Percentiles rank a stretch among this genome's conserved stretches.
These are phyloP conservation scores for Phlogophora meticulosa DNA, from an alignment of 2,888 invertebrate species.

Conservation along the genomic window DNA sequence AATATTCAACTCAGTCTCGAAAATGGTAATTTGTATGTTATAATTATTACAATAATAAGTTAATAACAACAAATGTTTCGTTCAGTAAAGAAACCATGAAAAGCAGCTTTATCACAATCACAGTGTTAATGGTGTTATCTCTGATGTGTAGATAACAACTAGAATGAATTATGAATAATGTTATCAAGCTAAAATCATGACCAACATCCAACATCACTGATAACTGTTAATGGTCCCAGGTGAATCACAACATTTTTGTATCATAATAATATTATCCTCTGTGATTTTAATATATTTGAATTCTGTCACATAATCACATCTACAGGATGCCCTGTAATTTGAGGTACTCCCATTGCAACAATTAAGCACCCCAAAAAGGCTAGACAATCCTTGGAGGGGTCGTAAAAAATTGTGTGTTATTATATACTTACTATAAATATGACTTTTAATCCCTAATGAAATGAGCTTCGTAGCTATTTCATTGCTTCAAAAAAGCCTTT, in stretches of 20 bases:
- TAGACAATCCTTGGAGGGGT: too few relatives aligned
- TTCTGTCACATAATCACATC: too few relatives aligned
- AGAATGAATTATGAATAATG: constrained; percentile 34
- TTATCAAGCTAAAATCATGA: constrained; percentile 58
- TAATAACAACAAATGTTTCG: background rate
- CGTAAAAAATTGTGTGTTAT: too few relatives aligned
- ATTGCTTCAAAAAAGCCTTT: too few relatives aligned
- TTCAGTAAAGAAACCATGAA: constrained; percentile 10
- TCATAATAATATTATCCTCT: background rate
- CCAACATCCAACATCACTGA: constrained; percentile 39
- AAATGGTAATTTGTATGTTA: background rate
- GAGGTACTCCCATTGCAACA: too few relatives aligned
- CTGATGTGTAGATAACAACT: constrained; percentile 42
- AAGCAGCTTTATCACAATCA: constrained; percentile 23
- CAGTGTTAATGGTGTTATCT: constrained; percentile 45
- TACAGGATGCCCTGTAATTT: too few relatives aligned
- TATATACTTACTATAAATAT: too few relatives aligned
- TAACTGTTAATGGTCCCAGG: constrained; percentile 20
- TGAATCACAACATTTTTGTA: constrained; percentile 20
- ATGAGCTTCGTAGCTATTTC: too few relatives aligned
- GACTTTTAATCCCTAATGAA: too few relatives aligned
- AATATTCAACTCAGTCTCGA: background rate
- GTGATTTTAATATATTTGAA: too few relatives aligned
- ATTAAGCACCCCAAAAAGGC: too few relatives aligned
- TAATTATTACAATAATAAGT: background rate